Evolutionary conservation across 2,888 invertebrate species (phyloP).

Genomic region (Antheraea assamensis): DNA sequence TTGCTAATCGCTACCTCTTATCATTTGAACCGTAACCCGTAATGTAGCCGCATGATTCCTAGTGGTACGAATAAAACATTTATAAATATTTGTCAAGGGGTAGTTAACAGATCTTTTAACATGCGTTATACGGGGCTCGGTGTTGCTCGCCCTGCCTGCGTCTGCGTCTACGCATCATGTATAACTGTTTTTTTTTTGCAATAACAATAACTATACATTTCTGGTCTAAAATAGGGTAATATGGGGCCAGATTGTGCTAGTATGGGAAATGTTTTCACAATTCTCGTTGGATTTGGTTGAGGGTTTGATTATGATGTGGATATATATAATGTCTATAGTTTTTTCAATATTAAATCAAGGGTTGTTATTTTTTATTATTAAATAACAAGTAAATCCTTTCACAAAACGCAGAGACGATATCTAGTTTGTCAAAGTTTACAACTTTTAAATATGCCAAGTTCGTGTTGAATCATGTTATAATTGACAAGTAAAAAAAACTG

Average conservation of each 20-base stretch:
- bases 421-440: too few species aligned
- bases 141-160: conserved; percentile 28
- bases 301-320: conserved; percentile 5
- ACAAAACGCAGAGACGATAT: too few species aligned
- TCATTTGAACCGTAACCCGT: conserved; percentile 6
- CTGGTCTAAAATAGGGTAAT: conserved; percentile 16
- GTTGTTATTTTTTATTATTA: too few species aligned
- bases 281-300: background rate
- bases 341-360: background rate
- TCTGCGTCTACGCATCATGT: conserved; percentile 38
- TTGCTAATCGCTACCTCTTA: conserved; percentile 1
- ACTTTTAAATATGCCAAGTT: too few species aligned
- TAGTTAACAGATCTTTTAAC: conserved; percentile 48
- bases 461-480: too few species aligned
- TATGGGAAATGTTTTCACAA: conserved; percentile 14
- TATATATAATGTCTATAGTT: background rate
- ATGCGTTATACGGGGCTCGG: conserved; percentile 26
- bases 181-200: conserved; percentile 16
- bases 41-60: conserved; percentile 46
- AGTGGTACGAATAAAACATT: conserved; percentile 73
- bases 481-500: too few species aligned
- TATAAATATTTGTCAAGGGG: conserved; percentile 76
- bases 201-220: conserved; percentile 18
- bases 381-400: too few species aligned
- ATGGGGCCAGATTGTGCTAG: conserved; percentile 2